Evolutionary conservation across 2,797 vertebrate genomes (phyloP), one percentile per base, ranked within the genome.

Genomic region (Squalus acanthias): DNA sequence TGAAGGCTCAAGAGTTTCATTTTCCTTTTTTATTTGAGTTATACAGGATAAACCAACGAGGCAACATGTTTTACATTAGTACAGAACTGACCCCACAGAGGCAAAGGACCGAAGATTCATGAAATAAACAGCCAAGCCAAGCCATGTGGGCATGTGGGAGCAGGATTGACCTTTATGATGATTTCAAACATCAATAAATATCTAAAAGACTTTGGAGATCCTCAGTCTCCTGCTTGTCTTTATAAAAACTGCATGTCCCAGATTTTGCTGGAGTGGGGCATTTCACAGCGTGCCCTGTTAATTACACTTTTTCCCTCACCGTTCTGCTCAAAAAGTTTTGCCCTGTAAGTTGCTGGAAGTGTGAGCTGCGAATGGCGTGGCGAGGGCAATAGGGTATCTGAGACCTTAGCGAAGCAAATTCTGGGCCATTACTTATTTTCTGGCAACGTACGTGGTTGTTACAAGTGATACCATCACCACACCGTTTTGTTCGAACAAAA

Each of bases 151-250:
- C 57, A 29, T 60, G 26, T 13, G 87, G 26, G 10, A 89, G 57
- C 85, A 92, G 12, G 57, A 65, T 26, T 67, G 20, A 46, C 2
- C n/a, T 67, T 50, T 50, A 85, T 93, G 20, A 46, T 13, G 26
- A 60, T 93, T 24, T 93, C 63, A 69, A 69, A 39, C n/a, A 92
- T 93, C n/a, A 91, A 63, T 91, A 91, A 88, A 88, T 53, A 53
- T n/a, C 29, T 33, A n/a, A 29, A 91, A 65, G 20, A 88, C 22
- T 46, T 50, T 63, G 12, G 65, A 46, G 12, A 46, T 69, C n/a
- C 65, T 69, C n/a, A n/a, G 29, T 76, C 29, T 33, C 7, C 10
- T 93, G 63, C 22, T 24, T 93, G 29, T 6, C 9, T 92, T 65
- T 65, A n/a, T 65, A 91, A 17, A 24, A 39, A 67, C n/a, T 20